A percentile compares a stretch with the other conserved stretches of the same genome.
Conservation (phyloP, 2,888 invertebrate genomes). For the Actias luna region DNA sequence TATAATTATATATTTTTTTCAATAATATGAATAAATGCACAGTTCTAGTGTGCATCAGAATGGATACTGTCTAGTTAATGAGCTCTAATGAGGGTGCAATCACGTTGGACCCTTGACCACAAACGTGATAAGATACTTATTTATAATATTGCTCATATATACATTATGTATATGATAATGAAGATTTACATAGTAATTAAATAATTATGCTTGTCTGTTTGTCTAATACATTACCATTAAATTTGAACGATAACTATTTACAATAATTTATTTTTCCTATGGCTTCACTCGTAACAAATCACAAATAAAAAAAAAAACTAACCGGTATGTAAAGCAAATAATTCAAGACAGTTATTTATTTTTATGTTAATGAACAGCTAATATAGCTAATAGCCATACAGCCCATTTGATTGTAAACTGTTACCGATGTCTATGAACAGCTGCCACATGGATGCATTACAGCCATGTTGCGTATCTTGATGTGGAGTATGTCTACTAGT, state of each 20-base stretch:
- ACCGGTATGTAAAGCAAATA: too few species aligned
- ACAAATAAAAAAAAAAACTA: not conserved
- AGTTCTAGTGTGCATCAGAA: not conserved
- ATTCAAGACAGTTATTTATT: too few species aligned
- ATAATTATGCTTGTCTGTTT: not conserved
- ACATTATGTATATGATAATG: not conserved
- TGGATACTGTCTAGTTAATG: not conserved
- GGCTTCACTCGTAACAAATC: too few species aligned
- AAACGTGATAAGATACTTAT: not conserved
- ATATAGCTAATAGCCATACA: too few species aligned
- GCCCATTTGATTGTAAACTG: too few species aligned
- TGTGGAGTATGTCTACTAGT: too few species aligned
- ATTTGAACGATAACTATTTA: not conserved
- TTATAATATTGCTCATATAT: not conserved
- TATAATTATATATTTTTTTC: not conserved
- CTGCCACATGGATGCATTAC: too few species aligned
- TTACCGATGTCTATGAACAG: too few species aligned
- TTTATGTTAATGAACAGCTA: too few species aligned
- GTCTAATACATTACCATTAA: not conserved
- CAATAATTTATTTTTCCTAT: too few species aligned
- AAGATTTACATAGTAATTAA: not conserved
- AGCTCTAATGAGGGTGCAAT: not conserved
- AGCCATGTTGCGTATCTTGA: too few species aligned
- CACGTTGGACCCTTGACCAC: conserved; percentile 3
- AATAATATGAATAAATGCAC: not conserved